phyloP scores from a whole-genome alignment of 1,140 invertebrate species.

The Rhopalosiphum padi region DNA sequence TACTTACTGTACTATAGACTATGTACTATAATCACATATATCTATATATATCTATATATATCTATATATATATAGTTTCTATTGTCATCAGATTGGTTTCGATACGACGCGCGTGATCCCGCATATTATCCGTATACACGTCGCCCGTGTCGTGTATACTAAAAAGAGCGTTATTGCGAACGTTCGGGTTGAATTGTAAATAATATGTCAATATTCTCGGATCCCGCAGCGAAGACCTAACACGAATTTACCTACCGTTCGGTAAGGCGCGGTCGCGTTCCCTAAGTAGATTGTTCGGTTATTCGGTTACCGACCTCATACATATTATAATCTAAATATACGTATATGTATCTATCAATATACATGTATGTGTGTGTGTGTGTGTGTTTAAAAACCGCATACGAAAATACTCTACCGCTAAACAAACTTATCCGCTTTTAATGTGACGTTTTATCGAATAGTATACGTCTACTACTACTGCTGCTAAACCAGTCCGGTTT shows the following conservation, averaged over 20 bases:
- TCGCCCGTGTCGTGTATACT: background rate
- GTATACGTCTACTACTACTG: background rate
- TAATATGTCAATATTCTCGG: background rate
- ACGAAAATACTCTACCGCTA: background rate
- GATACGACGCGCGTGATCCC: slow-evolving; percentile 15
- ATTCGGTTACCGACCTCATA: background rate
- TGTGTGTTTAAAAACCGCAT: background rate
- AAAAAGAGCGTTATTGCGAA: background rate
- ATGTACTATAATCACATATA: background rate
- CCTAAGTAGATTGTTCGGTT: background rate
- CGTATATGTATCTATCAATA: background rate
- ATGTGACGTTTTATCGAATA: background rate
- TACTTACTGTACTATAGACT: background rate
- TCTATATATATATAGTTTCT: background rate
- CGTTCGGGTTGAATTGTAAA: background rate
- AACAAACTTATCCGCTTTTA: background rate
- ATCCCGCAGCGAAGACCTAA: background rate
- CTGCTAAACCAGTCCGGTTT: background rate
- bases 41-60: background rate
- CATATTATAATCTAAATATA: background rate
- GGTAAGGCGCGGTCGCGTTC: background rate
- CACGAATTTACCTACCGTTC: background rate
- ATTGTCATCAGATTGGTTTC: slow-evolving; percentile 22
- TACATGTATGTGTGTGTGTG: too few relatives aligned
- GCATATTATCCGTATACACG: background rate